Evolutionary conservation across 1,140 invertebrate genomes (phyloP), one percentile per base, ranked within the genome.

Genomic region (Penaeus japonicus): DNA sequence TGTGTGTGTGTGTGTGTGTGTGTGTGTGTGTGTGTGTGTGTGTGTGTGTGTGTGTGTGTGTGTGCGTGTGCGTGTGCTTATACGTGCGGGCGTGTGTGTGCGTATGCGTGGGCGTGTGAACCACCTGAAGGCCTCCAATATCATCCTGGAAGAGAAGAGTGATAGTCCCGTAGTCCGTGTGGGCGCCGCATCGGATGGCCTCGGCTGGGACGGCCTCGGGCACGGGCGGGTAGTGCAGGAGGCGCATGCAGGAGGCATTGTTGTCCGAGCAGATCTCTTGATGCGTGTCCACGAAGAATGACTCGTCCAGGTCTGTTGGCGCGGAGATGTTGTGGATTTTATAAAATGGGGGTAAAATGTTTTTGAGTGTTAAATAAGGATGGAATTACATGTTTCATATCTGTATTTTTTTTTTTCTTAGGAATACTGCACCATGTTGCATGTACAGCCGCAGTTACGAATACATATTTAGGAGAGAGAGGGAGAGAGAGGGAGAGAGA

Each of bases 141-240:
- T 91, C 90, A 84, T 93, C 94, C 93, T 96, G 96, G 70, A 95
- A 94, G 47, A 96, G 92, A 77, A 96, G 92, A 39, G 96, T 96
- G 92, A 96, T 95, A 47, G 95, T 96, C 87, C 96, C 96, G 89
- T 95, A 95, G 92, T 96, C 96, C 22, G 95, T 94, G 91, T 96
- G 95, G 2, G 95, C 94, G 0, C 95, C 95, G 88, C 95, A 96
- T 70, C 95, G 93, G 32, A 94, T 94, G 89, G 95, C 93, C 57
- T 93, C 94, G 87, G 91, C 91, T 4, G 85, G 70, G 47, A 91
- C 89, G 54, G 90, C 59, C 91, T 78, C 65, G 2, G 91, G 92
- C 82, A 91, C 92, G 89, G 95, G 94, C 70, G 96, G 96, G 92
- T 96, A 96, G 90, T 94, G 95, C 81, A 96, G 92, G 83, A 95